phyloP scores from a whole-genome alignment of 2,888 invertebrate genomes.

The Dasysyrphus tricinctus region DNA sequence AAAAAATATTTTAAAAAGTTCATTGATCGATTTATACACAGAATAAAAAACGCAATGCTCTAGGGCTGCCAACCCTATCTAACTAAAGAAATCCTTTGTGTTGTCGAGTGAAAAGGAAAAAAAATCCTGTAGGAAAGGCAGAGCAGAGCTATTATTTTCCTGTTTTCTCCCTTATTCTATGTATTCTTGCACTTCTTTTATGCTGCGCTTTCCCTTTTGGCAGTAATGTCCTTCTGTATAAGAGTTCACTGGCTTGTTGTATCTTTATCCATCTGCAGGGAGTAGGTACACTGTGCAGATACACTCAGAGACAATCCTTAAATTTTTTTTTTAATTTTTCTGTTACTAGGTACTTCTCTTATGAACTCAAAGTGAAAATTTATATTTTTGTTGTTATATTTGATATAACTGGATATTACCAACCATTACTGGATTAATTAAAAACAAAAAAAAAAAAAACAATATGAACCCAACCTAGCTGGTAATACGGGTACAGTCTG shows the following conservation, averaged over 20 bases:
- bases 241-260: slow-evolving; percentile 49
- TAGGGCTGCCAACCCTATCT: slow-evolving; percentile 60
- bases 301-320: slow-evolving; percentile 22
- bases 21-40: slow-evolving; percentile 69
- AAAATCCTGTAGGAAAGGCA: slow-evolving; percentile 13
- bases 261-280: too few relatives aligned
- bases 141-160: slow-evolving; percentile 15
- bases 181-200: slow-evolving; percentile 28
- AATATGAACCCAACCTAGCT: slow-evolving; percentile 30
- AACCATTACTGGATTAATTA: slow-evolving; percentile 37
- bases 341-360: not conserved
- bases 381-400: not conserved
- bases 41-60: slow-evolving; percentile 26
- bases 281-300: too few relatives aligned
- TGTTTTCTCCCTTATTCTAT: slow-evolving; percentile 27
- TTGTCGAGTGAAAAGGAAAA: slow-evolving; percentile 10
- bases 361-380: not conserved
- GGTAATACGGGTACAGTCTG: slow-evolving; percentile 63
- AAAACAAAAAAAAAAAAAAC: not conserved
- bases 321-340: not conserved
- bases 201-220: slow-evolving; percentile 25
- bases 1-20: slow-evolving; percentile 63
- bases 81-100: slow-evolving; percentile 52
- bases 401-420: slow-evolving; percentile 40
- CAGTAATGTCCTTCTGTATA: slow-evolving; percentile 51